phyloP scores from a whole-genome alignment of 2,113 vertebrate genomes.

The Boleophthalmus pectinirostris region DNA sequence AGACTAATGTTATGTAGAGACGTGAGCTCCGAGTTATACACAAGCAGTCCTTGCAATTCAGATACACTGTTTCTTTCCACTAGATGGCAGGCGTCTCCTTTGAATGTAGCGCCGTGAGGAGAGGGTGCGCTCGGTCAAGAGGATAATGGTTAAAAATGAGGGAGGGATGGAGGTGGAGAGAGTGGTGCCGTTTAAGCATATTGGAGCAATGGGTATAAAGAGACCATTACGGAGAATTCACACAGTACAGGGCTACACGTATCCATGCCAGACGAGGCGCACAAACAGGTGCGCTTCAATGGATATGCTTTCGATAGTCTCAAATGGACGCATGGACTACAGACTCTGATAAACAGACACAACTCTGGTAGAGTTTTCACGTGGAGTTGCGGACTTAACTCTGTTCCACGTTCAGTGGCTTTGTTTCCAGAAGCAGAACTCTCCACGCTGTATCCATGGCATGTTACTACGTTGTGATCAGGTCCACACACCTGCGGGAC shows the following conservation, averaged over 20 bases:
- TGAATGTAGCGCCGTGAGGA: conserved; percentile 24
- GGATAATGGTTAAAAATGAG: conserved; percentile 58
- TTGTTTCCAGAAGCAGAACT: conserved; percentile 11
- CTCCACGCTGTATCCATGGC: conserved; percentile 80
- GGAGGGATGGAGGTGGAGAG: conserved; percentile 4
- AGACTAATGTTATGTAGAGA: too few relatives aligned
- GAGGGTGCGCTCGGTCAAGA: conserved; percentile 36
- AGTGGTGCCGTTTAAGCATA: conserved; percentile 65
- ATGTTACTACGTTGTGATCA: conserved; percentile 99
- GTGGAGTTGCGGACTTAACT: neutral
- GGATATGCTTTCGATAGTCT: neutral
- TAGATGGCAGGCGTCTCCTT: conserved; percentile 70
- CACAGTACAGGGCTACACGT: conserved; percentile 20
- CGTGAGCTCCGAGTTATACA: too few relatives aligned
- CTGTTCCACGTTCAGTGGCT: neutral
- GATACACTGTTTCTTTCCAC: conserved; percentile 37
- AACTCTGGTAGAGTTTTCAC: neutral
- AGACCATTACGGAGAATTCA: conserved; percentile 30
- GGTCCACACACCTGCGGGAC: conserved; percentile 95
- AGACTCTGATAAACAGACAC: neutral
- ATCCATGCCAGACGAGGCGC: neutral
- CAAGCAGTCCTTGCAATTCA: too few relatives aligned
- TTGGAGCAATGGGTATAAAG: neutral
- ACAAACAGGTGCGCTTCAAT: conserved; percentile 45
- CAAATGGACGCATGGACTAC: neutral